Conservation (phyloP, 2,888 invertebrate species). For the Eristalis intricaria region DNA sequence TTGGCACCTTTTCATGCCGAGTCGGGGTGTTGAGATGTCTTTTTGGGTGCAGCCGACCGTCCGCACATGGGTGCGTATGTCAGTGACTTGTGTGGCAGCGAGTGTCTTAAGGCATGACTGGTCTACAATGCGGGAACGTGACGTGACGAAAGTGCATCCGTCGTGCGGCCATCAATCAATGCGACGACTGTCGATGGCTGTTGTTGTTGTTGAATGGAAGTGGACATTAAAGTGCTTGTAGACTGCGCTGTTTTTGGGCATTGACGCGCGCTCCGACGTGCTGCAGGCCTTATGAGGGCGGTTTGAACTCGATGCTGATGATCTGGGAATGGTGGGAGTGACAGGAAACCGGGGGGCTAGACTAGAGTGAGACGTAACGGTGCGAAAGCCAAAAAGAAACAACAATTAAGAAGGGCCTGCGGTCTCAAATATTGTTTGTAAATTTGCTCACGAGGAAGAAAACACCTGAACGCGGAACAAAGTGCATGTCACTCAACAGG, state of each 20-base stretch:
- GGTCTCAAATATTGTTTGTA: neutral
- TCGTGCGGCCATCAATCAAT: neutral
- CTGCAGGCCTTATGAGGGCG: neutral
- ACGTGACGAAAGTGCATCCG: neutral
- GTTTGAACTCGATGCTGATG: neutral
- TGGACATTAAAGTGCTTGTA: neutral
- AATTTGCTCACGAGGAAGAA: neutral
- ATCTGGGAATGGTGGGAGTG: neutral
- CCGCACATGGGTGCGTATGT: neutral
- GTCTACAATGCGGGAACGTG: neutral
- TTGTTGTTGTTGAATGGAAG: neutral
- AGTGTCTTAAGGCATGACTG: neutral
- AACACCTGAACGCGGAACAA: neutral
- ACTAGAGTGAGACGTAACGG: too few relatives aligned
- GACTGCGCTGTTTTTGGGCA: neutral
- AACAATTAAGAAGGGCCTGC: too few relatives aligned
- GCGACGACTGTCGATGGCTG: neutral
- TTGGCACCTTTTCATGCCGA: neutral
- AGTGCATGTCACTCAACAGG: neutral
- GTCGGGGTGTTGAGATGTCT: neutral
- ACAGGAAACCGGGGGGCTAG: neutral
- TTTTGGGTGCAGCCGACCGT: neutral
- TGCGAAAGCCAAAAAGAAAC: too few relatives aligned
- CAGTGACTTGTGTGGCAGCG: neutral
- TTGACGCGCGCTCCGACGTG: neutral